Percentiles rank a stretch among this genome's conserved stretches.
Evolutionary conservation across 2,797 vertebrate species (phyloP).

Genomic region (Schizopygopsis pylzovi): DNA sequence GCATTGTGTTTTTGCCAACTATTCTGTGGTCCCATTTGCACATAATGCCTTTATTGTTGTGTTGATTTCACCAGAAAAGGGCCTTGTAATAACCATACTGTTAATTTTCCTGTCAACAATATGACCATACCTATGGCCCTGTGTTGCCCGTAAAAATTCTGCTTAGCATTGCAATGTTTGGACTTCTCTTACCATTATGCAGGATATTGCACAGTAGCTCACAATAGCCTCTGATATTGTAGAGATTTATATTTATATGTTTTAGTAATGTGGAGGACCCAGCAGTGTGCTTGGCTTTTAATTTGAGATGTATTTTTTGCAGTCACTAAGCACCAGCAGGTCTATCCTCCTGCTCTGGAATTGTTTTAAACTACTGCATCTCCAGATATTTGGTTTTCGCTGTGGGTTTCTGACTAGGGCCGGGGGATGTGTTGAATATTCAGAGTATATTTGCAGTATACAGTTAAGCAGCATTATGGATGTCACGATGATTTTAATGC

Average conservation of each 20-base stretch:
- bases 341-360: neutral
- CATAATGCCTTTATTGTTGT: conserved; percentile 21
- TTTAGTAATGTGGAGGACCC: conserved; percentile 1
- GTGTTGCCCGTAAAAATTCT: conserved; percentile 30
- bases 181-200: neutral
- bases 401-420: neutral
- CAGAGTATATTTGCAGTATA: neutral
- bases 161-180: conserved; percentile 9
- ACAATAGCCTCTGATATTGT: neutral
- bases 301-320: conserved; percentile 16
- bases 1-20: conserved; percentile 28
- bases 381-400: neutral
- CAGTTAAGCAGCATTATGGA: neutral
- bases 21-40: conserved; percentile 11
- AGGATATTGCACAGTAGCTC: conserved; percentile 17
- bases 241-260: conserved; percentile 13
- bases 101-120: conserved; percentile 29
- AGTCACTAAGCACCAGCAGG: neutral
- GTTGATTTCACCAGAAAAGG: conserved; percentile 12
- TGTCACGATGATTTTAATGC: neutral
- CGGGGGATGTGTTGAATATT: neutral
- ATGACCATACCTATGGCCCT: neutral
- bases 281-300: conserved; percentile 9
- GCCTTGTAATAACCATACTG: neutral
- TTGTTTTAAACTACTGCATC: neutral